These are phyloP conservation scores for Ascaphus truei DNA, from an alignment of 2,113 vertebrate species.

Conservation along the genomic window DNA sequence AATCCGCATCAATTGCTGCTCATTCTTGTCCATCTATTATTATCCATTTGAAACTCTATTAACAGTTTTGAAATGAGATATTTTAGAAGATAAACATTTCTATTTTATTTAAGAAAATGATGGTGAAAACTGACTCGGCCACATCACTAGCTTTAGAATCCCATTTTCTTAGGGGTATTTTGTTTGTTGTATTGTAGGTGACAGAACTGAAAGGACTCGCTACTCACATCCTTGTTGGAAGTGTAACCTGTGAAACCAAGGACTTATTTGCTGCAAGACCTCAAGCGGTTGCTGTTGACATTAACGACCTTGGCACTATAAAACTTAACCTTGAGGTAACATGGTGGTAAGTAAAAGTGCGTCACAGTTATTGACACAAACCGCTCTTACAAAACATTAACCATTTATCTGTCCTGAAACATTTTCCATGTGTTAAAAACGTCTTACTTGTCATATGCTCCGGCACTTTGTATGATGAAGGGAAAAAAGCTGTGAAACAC, in stretches of 20 bases:
- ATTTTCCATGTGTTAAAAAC: background rate
- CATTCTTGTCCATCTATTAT: no score
- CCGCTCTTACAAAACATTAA: background rate
- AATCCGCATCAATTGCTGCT: no score
- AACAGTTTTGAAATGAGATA: no score
- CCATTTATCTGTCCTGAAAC: background rate
- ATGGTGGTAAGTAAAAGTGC: conserved; percentile 98
- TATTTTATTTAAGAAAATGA: no score
- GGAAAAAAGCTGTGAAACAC: no score
- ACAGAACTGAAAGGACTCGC: conserved; percentile 93
- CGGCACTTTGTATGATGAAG: no score
- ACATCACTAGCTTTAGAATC: background rate
- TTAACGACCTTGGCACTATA: conserved; percentile 95
- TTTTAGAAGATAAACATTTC: no score
- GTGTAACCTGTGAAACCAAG: conserved; percentile 96
- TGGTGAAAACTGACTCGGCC: no score
- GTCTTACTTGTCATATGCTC: no score
- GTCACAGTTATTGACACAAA: background rate
- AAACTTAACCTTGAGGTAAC: conserved; percentile 96
- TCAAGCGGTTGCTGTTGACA: conserved; percentile 93
- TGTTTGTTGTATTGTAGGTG: conserved; percentile 64
- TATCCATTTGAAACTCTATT: no score
- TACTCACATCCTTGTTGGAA: conserved; percentile 90
- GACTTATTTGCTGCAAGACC: conserved; percentile 93
- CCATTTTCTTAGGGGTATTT: background rate